Base-by-base conservation (phyloP, 1,140 invertebrate genomes). In the Colletes gigas region DNA sequence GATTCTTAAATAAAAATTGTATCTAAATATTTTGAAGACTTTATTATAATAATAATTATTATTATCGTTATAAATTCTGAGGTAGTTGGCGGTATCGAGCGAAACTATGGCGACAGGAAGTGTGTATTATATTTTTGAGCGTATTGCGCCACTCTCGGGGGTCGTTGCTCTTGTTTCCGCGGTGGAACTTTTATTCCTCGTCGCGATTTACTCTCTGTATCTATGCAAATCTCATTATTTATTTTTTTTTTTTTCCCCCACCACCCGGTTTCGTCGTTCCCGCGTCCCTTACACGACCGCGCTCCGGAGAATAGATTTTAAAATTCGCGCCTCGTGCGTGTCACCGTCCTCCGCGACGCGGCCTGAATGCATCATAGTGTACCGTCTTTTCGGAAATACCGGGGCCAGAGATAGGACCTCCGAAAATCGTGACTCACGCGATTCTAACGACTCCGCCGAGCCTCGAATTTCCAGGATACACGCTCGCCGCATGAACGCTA, bases 271-370 rank as follows among this genome's bases (percentile, higher is more conserved):
- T 74, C 67, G 39, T 50, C 57, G 55, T 54, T 12, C 21, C 68
- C 44, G 54, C 59, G 68, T 79, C 50, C 52, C 47, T 69, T 55
- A 41, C 59, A 55, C 70, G 59, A 59, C 55, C 41, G 12, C 50
- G 57, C 60, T 1, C 30, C n/a, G n/a, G 44, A 21, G 60, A 8
- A 73, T 47, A 52, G 84, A 70, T 75, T 81, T 88, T 81, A 75
- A 87, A 88, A 88, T 88, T 88, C 81, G 67, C 78, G 68, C 69
- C 75, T 60, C 76, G 66, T 78, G 69, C 78, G 79, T 77, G 83
- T 86, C 83, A 70, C 73, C 55, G 41, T 54, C 60, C 76, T 39
- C 14, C 70, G 70, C 30, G 63, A 81, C 83, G 81, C 81, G 87
- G 78, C 50, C 44, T 52, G 83, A 78, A 88, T 85, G 73, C 57